phyloP scores from a whole-genome alignment of 2,797 vertebrate species.

The Arremon brunneinucha region DNA sequence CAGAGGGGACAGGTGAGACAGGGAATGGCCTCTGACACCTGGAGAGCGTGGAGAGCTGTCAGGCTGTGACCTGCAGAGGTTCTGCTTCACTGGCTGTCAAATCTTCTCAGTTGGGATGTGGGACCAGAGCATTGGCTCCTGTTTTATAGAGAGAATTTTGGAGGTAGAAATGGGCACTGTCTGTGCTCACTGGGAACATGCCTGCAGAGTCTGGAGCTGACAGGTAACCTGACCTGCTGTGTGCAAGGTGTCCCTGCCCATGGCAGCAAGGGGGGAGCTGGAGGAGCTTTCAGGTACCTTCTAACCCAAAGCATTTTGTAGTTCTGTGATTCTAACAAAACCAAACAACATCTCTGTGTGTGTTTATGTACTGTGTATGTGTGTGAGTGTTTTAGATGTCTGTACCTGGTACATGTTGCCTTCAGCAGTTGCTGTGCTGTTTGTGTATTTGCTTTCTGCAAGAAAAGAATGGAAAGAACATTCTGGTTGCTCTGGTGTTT shows the following conservation, averaged over 20 bases:
- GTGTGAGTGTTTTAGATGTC: not conserved
- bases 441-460: not conserved
- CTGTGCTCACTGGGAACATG: accelerated
- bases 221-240: not conserved
- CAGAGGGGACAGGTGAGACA: not conserved
- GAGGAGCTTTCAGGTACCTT: not conserved
- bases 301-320: not conserved
- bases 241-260: not conserved
- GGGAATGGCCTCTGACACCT: accelerated
- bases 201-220: not conserved
- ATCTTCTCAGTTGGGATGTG: not conserved
- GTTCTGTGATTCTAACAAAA: not conserved
- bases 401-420: not conserved
- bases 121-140: not conserved
- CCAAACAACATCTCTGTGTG: too few relatives aligned
- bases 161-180: not conserved
- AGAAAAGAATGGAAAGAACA: not conserved
- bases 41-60: accelerated
- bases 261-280: not conserved
- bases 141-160: not conserved
- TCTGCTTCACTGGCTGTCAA: not conserved
- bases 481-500: not conserved
- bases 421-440: not conserved
- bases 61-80: not conserved
- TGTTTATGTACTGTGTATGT: accelerated